Evolutionary conservation across 2,888 invertebrate genomes (phyloP).

Genomic region (Pandemis cinnamomeana): DNA sequence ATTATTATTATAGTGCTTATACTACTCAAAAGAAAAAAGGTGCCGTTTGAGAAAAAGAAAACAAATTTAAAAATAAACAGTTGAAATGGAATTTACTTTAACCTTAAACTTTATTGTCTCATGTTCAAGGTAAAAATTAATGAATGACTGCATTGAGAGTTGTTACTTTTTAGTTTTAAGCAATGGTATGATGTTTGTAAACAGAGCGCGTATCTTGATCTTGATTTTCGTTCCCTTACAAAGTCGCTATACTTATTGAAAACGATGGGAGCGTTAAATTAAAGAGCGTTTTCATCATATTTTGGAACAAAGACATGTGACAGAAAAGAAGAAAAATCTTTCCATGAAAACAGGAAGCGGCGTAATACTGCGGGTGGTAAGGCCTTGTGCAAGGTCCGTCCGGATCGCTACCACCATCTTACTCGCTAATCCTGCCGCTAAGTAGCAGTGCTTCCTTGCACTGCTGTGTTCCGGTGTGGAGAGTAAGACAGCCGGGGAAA

Average conservation of each 20-base stretch:
- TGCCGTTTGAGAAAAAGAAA: no score
- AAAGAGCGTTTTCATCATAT: not conserved
- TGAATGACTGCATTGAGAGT: not conserved
- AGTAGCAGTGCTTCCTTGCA: no score
- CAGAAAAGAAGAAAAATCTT: not conserved
- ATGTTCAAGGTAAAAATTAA: not conserved
- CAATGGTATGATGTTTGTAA: not conserved
- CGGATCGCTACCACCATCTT: no score
- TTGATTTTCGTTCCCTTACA: not conserved
- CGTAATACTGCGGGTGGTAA: no score
- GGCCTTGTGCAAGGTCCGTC: no score
- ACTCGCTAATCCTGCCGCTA: no score
- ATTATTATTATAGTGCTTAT: no score
- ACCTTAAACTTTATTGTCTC: not conserved
- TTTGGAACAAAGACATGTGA: not conserved
- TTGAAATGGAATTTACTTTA: not conserved
- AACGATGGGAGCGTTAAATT: not conserved
- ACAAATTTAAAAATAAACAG: not conserved
- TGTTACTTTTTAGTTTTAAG: not conserved
- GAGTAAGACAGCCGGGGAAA: no score
- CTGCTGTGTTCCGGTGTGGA: no score
- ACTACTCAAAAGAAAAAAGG: no score
- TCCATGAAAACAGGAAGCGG: no score
- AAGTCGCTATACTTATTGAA: not conserved
- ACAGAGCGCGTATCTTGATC: not conserved